phyloP scores from a whole-genome alignment of 1,140 invertebrate species.

The Drosophila repleta region DNA sequence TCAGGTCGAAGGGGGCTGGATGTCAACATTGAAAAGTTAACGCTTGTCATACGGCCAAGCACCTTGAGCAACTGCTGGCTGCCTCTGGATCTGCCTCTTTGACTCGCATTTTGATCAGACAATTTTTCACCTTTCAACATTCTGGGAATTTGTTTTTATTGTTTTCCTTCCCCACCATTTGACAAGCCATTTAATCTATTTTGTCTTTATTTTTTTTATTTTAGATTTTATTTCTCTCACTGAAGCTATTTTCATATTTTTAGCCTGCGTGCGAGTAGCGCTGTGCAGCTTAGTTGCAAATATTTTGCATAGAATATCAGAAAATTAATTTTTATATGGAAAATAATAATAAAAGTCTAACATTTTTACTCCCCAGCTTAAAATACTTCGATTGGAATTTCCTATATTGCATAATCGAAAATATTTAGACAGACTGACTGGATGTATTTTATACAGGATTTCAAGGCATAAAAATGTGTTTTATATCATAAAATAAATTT shows the following conservation, averaged over 20 bases:
- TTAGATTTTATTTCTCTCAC: too few relatives aligned
- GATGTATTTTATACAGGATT: too few relatives aligned
- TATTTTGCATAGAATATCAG: constrained; percentile 36
- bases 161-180: constrained; percentile 33
- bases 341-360: not conserved
- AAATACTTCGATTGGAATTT: too few relatives aligned
- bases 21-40: constrained; percentile 53
- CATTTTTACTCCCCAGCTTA: too few relatives aligned
- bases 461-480: too few relatives aligned
- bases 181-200: constrained; percentile 62
- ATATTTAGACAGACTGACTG: too few relatives aligned
- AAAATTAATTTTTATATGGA: not conserved
- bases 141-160: constrained; percentile 44
- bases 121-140: constrained; percentile 68
- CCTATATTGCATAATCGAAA: too few relatives aligned
- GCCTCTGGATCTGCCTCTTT: constrained; percentile 5
- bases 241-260: constrained; percentile 21
- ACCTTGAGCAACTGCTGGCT: constrained; percentile 13
- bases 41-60: constrained; percentile 46
- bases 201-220: constrained; percentile 20
- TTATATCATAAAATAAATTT: too few relatives aligned
- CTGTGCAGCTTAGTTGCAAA: constrained; percentile 13
- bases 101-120: constrained; percentile 48
- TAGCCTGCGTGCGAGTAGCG: constrained; percentile 3
- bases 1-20: constrained; percentile 1